Evolutionary conservation across 1,140 invertebrate genomes (phyloP), one percentile per base, ranked within the genome.

Genomic region (Aphelenchoides fujianensis): DNA sequence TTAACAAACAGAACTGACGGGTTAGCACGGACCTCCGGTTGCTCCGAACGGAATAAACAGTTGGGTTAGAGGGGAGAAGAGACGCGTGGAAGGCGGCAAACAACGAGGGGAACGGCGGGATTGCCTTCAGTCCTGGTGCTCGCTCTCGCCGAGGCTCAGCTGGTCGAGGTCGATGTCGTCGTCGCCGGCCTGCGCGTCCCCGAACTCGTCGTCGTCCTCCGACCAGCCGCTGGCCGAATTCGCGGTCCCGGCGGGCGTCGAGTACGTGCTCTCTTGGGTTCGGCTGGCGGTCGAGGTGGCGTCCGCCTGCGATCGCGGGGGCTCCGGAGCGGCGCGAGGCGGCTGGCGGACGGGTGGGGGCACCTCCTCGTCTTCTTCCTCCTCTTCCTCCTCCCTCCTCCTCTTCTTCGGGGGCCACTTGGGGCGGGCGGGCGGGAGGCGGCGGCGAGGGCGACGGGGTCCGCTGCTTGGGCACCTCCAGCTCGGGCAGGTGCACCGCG

Each of bases 91-190:
- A 48, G 41, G 23, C 12, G 41, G 41, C 41, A 48, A 48, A 48
- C 41, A 48, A 48, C 41, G 12, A 48, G 41, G 23, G 12, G 23
- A 48, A 48, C 12, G 23, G 23, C 12, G 23, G 41, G 23, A 16
- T 48, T 48, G 23, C 41, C 61, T 19, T 71, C 63, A 74, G 36
- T 72, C 72, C 37, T 74, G 64, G 19, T 79, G 78, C 32, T 75
- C 78, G 19, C 41, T 23, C n/a, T 79, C 78, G 31, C 70, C 78
- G 9, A 78, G 57, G 57, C 74, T 75, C 19, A 79, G 63, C 55
- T 76, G 75, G 28, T 79, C 78, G 55, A 79, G 35, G 53, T 79
- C 70, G n/a, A 79, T 57, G 57, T 79, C 76, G 53, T 78, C 73
- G 28, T 34, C 71, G 7, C 28, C 72, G 2, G 28, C 55, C 19